A percentile compares a stretch with the other conserved stretches of the same genome.
These are phyloP conservation scores for Napeogenes inachia DNA, from an alignment of 2,888 invertebrate genomes.

Conservation along the genomic window DNA sequence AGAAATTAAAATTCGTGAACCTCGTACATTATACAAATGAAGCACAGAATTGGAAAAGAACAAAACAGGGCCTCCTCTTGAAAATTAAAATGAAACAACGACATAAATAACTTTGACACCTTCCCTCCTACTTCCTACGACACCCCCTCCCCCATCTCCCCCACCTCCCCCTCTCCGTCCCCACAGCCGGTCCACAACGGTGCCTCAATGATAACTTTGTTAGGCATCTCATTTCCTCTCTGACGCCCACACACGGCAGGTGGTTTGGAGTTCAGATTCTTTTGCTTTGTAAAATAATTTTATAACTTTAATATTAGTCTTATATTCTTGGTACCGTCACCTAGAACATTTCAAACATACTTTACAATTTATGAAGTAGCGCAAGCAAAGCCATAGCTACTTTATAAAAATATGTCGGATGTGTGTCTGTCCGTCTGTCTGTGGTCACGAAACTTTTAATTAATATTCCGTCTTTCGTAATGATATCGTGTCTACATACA, in stretches of 20 bases:
- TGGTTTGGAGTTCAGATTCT: constrained; percentile 8
- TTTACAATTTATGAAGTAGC: too few relatives aligned
- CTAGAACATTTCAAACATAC: too few relatives aligned
- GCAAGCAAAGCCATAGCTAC: too few relatives aligned
- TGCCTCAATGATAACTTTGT: constrained; percentile 21
- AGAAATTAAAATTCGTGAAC: too few relatives aligned
- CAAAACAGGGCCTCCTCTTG: constrained; percentile 31
- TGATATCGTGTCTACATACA: too few relatives aligned
- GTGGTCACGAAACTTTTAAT: too few relatives aligned
- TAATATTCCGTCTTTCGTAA: too few relatives aligned
- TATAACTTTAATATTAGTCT: too few relatives aligned
- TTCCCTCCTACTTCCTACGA: too few relatives aligned
- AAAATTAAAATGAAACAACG: constrained; percentile 41
- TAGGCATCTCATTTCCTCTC: constrained; percentile 24
- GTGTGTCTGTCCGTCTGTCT: too few relatives aligned
- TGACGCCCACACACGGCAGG: constrained; percentile 10
- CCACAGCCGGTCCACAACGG: constrained; percentile 7
- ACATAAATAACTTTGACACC: constrained; percentile 36
- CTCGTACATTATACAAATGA: constrained; percentile 1
- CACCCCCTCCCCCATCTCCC: constrained; percentile 3
- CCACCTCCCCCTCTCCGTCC: constrained; percentile 1
- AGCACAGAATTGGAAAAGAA: constrained; percentile 24
- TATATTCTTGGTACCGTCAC: too few relatives aligned
- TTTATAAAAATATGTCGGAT: too few relatives aligned
- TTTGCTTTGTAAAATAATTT: not conserved